Evolutionary conservation across 2,113 vertebrate genomes (phyloP).

Genomic region (Petrocephalus zakoni): DNA sequence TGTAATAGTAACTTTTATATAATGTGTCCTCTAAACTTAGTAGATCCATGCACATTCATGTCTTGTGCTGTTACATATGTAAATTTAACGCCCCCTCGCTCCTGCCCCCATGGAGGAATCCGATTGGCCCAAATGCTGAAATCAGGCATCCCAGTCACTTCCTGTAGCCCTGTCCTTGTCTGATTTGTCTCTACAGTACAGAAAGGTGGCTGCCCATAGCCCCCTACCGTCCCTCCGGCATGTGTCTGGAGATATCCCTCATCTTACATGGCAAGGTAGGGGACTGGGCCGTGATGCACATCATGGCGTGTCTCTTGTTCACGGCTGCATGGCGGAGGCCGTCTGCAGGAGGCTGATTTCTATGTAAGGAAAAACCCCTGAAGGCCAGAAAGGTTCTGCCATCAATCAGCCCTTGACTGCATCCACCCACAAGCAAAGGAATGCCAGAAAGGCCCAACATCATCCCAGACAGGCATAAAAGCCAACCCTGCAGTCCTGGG

Average conservation of each 20-base stretch:
- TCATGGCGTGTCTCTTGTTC: slow-evolving; percentile 38
- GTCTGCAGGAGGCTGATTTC: slow-evolving; percentile 52
- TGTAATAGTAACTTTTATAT: neutral
- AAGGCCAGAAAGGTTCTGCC: slow-evolving; percentile 36
- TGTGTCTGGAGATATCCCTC: neutral
- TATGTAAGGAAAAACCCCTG: slow-evolving; percentile 34
- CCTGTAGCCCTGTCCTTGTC: slow-evolving; percentile 12
- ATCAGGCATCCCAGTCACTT: neutral
- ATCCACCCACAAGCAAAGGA: slow-evolving; percentile 26
- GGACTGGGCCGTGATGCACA: neutral
- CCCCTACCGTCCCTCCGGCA: neutral
- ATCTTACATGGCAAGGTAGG: neutral
- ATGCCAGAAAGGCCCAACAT: slow-evolving; percentile 25
- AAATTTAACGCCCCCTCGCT: neutral
- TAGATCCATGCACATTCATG: neutral
- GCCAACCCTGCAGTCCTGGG: neutral
- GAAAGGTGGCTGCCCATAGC: neutral
- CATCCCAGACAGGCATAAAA: slow-evolving; percentile 18
- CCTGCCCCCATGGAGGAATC: neutral
- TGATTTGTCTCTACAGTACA: neutral
- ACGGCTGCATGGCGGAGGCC: slow-evolving; percentile 38
- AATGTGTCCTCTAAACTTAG: neutral
- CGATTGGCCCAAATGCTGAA: neutral
- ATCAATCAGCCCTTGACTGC: slow-evolving; percentile 3
- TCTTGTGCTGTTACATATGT: neutral